phyloP scores from a whole-genome alignment of 2,113 vertebrate species.

The Plestiodon gilberti region DNA sequence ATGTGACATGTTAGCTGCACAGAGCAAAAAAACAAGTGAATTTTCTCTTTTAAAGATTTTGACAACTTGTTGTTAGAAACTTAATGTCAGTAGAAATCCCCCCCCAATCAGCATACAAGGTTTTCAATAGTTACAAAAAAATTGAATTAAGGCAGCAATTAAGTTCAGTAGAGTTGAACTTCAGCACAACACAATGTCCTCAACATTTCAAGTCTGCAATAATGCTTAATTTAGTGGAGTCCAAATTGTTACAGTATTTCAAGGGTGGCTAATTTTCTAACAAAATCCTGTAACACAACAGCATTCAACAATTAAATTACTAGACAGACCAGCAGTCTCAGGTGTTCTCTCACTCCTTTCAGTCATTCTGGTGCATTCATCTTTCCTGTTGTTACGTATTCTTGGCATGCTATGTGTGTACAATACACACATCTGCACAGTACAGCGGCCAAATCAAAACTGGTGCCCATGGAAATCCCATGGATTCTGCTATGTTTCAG shows the following conservation, averaged over 20 bases:
- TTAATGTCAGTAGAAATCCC: not conserved
- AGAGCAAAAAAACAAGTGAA: not conserved
- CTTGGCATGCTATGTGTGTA: not conserved
- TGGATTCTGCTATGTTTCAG: not conserved
- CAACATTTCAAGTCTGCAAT: conserved; percentile 32
- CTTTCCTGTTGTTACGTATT: not conserved
- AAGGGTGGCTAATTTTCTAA: not conserved
- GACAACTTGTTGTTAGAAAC: not conserved
- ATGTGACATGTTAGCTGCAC: not conserved
- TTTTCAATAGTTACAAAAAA: not conserved
- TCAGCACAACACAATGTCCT: conserved; percentile 51
- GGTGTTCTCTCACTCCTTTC: no score
- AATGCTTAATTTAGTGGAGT: conserved; percentile 5
- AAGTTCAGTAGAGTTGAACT: conserved; percentile 56
- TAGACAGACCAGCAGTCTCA: no score
- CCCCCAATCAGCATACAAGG: not conserved
- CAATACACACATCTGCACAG: not conserved
- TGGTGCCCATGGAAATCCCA: not conserved
- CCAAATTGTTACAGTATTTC: not conserved
- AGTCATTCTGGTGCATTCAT: not conserved
- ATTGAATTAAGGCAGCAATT: conserved; percentile 68
- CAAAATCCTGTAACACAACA: not conserved
- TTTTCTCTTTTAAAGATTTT: not conserved
- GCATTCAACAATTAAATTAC: not conserved
- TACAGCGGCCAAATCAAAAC: not conserved